phyloP scores from a whole-genome alignment of 2,113 vertebrate genomes.

The Rhagologus leucostigma region DNA sequence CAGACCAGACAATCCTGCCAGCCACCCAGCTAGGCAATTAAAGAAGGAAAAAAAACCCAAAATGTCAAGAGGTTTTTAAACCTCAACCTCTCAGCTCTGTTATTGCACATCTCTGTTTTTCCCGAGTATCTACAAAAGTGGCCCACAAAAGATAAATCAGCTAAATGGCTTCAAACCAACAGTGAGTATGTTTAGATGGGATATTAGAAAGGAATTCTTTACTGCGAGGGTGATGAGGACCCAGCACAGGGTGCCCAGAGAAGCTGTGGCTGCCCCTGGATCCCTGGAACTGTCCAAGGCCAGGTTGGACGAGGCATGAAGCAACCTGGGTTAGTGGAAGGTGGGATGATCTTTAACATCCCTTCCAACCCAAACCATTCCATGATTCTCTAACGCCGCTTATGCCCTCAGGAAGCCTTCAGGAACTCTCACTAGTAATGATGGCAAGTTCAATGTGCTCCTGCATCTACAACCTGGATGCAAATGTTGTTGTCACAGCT shows the following conservation, averaged over 20 bases:
- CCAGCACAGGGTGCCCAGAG: not conserved
- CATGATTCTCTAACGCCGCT: not conserved
- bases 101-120: not conserved
- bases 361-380: not conserved
- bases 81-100: rapidly evolving
- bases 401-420: not conserved
- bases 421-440: not conserved
- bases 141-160: not conserved
- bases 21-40: not conserved
- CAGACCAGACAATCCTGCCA: not conserved
- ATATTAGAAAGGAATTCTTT: not conserved
- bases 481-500: not conserved
- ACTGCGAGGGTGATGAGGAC: rapidly evolving
- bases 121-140: rapidly evolving
- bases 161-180: not conserved
- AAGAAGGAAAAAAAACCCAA: not conserved
- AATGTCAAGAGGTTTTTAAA: not conserved
- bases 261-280: not conserved
- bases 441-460: not conserved
- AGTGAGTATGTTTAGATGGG: not conserved
- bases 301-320: not conserved
- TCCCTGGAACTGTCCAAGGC: not conserved
- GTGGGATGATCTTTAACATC: not conserved
- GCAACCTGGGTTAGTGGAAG: not conserved
- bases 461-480: not conserved